Evolutionary conservation across 1,140 invertebrate species (phyloP).

Genomic region (Aphis craccivora): DNA sequence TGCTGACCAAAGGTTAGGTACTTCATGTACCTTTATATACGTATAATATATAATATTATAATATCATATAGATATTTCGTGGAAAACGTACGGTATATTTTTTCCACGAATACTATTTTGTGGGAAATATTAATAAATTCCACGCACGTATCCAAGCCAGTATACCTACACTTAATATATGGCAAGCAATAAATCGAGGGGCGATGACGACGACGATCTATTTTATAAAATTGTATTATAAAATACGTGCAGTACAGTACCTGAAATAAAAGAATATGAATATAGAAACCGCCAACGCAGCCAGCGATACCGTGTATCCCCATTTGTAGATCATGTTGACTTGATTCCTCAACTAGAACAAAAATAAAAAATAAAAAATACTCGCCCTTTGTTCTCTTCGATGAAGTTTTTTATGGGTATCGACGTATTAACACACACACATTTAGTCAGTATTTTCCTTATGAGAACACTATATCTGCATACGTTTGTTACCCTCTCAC

Average conservation of each 20-base stretch:
- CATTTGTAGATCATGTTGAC: conserved; percentile 82
- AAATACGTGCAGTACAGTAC: conserved; percentile 68
- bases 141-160: not conserved
- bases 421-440: not conserved
- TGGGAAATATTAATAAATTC: not conserved
- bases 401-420: not conserved
- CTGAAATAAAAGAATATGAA: conserved; percentile 86
- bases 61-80: not conserved
- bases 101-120: not conserved
- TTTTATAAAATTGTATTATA: not conserved
- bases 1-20: not conserved
- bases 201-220: not conserved
- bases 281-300: conserved; percentile 82
- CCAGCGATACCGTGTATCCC: conserved; percentile 84
- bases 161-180: not conserved
- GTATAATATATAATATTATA: not conserved
- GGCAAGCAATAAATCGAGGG: not conserved
- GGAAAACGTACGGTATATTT: not conserved
- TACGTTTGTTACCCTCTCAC: no score
- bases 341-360: conserved; percentile 74
- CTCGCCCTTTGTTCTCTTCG: not conserved
- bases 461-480: no score
- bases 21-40: not conserved
- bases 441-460: not conserved
- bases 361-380: not conserved